Percentiles rank a stretch among this genome's conserved stretches.
Evolutionary conservation across 2,888 invertebrate species (phyloP).

Genomic region (Euspilapteryx auroguttella): DNA sequence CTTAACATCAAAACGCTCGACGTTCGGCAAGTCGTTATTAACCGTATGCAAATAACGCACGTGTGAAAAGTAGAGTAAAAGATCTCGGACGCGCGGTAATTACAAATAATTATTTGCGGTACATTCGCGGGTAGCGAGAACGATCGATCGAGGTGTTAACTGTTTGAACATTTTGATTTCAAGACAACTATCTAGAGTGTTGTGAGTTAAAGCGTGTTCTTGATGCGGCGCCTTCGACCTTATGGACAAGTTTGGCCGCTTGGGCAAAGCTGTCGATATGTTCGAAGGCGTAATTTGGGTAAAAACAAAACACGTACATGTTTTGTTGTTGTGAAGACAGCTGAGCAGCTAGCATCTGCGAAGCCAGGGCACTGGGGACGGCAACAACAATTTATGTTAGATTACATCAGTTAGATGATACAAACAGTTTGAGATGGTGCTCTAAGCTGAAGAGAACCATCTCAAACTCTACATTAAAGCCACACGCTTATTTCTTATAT

Average conservation of each 20-base stretch:
- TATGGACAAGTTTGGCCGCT: too few species aligned
- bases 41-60: slow-evolving; percentile 56
- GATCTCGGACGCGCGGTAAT: slow-evolving; percentile 39
- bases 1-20: slow-evolving; percentile 51
- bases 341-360: slow-evolving; percentile 94
- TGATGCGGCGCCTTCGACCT: too few species aligned
- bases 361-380: slow-evolving; percentile 94
- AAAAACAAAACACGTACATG: slow-evolving; percentile 79
- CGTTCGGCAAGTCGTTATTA: slow-evolving; percentile 41
- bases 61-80: slow-evolving; percentile 54
- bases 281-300: slow-evolving; percentile 27
- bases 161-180: slow-evolving; percentile 57
- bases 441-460: too few species aligned
- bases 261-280: slow-evolving; percentile 12
- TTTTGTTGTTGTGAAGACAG: slow-evolving; percentile 91
- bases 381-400: slow-evolving; percentile 54
- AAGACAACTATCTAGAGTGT: slow-evolving; percentile 46
- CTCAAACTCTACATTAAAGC: too few species aligned
- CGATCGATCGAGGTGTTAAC: slow-evolving; percentile 49
- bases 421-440: too few species aligned
- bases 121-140: slow-evolving; percentile 48
- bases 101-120: slow-evolving; percentile 54
- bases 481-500: slow-evolving; percentile 21
- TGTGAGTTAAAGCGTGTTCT: slow-evolving; percentile 47
- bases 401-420: slow-evolving; percentile 10